Evolutionary conservation across 2,797 vertebrate genomes (phyloP).

Genomic region (Tinamus major): DNA sequence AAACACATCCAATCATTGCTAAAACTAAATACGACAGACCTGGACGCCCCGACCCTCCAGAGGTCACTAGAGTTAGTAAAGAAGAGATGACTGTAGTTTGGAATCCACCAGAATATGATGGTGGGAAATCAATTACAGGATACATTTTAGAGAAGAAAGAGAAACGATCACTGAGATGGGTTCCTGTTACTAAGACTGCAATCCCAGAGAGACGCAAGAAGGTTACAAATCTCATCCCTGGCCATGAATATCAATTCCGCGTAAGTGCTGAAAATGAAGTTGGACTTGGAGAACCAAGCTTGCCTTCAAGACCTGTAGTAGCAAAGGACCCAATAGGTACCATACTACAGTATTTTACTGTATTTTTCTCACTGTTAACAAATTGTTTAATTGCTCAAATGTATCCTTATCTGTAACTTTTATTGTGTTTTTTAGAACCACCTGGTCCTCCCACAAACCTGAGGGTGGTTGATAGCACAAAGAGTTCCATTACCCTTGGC

Average conservation of each 20-base stretch:
- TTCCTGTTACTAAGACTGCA: slow-evolving; percentile 91
- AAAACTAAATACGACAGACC: slow-evolving; percentile 93
- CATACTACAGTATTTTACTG: not conserved
- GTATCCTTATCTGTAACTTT: slow-evolving; percentile 9
- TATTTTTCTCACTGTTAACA: not conserved
- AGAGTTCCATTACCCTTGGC: slow-evolving; percentile 87
- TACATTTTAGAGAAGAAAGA: slow-evolving; percentile 96
- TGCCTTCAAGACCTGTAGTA: slow-evolving; percentile 90
- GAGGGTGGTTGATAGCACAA: slow-evolving; percentile 94
- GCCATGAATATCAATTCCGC: slow-evolving; percentile 97
- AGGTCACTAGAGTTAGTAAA: slow-evolving; percentile 92
- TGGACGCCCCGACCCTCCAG: slow-evolving; percentile 91
- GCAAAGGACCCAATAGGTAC: slow-evolving; percentile 96
- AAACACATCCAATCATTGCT: slow-evolving; percentile 91
- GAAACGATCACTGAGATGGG: slow-evolving; percentile 91
- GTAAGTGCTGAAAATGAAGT: slow-evolving; percentile 98
- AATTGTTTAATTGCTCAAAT: not conserved
- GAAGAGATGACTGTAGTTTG: slow-evolving; percentile 96
- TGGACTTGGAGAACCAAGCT: slow-evolving; percentile 91
- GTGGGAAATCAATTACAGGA: slow-evolving; percentile 94
- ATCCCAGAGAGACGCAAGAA: slow-evolving; percentile 88
- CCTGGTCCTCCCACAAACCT: slow-evolving; percentile 94
- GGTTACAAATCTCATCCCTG: slow-evolving; percentile 92
- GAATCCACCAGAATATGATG: slow-evolving; percentile 93
- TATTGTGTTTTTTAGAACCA: slow-evolving; percentile 83